Conservation (phyloP, 2,113 vertebrate species). For the Chascanopsetta lugubris region DNA sequence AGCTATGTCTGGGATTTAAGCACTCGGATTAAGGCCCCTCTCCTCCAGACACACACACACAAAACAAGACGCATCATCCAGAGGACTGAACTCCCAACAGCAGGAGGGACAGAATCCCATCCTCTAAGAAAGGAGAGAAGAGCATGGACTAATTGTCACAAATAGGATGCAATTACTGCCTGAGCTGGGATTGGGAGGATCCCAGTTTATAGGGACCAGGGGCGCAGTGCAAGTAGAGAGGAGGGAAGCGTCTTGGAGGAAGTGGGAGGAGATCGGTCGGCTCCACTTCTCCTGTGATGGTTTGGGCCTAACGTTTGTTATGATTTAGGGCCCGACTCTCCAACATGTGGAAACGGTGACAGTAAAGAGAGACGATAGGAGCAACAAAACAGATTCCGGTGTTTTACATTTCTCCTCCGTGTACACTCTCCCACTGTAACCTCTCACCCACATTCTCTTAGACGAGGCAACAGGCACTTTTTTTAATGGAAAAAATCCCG, state of each 20-base stretch:
- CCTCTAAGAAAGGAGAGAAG: conserved; percentile 75
- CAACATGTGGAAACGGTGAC: conserved; percentile 51
- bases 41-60: conserved; percentile 42
- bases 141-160: conserved; percentile 80
- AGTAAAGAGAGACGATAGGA: conserved; percentile 8
- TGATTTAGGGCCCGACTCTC: conserved; percentile 45
- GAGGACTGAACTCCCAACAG: conserved; percentile 59
- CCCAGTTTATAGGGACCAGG: conserved; percentile 58
- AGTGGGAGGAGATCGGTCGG: conserved; percentile 59
- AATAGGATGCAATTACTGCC: conserved; percentile 82
- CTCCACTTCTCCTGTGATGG: conserved; percentile 64
- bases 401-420: conserved; percentile 32
- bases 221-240: neutral
- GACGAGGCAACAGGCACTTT: conserved; percentile 39
- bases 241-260: conserved; percentile 6
- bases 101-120: conserved; percentile 75
- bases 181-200: conserved; percentile 71
- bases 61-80: conserved; percentile 41
- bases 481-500: conserved; percentile 68
- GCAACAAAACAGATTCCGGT: conserved; percentile 11
- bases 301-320: conserved; percentile 50
- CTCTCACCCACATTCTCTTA: conserved; percentile 73
- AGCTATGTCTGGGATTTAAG: conserved; percentile 70
- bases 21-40: conserved; percentile 73
- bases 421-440: conserved; percentile 46